These are phyloP conservation scores for Trogon surrucura DNA, from an alignment of 2,113 vertebrate species.

Conservation along the genomic window DNA sequence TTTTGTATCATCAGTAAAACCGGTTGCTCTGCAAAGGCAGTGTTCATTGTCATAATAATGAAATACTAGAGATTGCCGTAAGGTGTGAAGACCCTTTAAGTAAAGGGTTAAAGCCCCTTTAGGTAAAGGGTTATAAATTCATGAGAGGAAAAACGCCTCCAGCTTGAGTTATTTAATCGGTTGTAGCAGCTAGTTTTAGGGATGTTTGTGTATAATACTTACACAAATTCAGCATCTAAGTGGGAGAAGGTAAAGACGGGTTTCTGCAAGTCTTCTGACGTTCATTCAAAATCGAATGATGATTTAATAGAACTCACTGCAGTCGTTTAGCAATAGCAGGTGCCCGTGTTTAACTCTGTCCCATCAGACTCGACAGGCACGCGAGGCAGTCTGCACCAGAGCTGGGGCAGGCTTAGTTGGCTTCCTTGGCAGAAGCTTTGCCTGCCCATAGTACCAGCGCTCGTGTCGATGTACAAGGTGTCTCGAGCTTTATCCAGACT, in stretches of 20 bases:
- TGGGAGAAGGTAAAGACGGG: background rate
- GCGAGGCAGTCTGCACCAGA: background rate
- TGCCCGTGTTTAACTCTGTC: background rate
- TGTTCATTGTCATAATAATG: background rate
- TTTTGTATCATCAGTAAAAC: background rate
- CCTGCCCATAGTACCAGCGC: rapidly evolving
- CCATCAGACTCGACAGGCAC: background rate
- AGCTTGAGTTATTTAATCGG: background rate
- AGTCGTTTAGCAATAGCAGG: background rate
- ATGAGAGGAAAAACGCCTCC: background rate
- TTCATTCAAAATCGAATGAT: background rate
- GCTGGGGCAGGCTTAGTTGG: background rate
- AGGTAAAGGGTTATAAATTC: conserved; percentile 44
- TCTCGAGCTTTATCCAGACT: background rate
- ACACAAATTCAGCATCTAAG: background rate
- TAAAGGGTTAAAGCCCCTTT: conserved; percentile 33
- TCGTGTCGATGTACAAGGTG: background rate
- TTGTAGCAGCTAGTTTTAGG: background rate
- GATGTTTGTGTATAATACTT: background rate
- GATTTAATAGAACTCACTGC: background rate
- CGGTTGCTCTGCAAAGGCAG: background rate
- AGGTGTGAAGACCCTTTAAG: background rate
- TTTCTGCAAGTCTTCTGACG: background rate
- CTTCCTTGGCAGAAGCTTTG: background rate
- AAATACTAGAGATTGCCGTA: background rate